phyloP scores from a whole-genome alignment of 1,140 invertebrate species.

The Drosophila nasuta region DNA sequence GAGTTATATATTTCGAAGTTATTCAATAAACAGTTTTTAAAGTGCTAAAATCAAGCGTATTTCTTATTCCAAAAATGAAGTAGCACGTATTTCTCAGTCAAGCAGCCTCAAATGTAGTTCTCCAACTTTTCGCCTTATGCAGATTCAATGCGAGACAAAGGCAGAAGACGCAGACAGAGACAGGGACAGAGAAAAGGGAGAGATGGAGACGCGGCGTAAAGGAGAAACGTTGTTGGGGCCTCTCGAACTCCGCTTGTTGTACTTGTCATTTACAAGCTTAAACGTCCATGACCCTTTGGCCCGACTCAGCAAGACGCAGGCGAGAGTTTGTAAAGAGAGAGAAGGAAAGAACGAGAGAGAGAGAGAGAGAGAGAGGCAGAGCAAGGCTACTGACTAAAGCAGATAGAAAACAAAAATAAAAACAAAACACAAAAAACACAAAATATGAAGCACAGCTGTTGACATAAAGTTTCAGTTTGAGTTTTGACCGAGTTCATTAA shows the following conservation, averaged over 20 bases:
- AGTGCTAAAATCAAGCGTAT: too few species aligned
- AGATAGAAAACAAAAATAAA: constrained; percentile 20
- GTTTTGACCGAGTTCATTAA: constrained; percentile 54
- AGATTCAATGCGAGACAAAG: constrained; percentile 41
- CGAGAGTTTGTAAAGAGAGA: constrained; percentile 6
- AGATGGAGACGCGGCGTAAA: constrained; percentile 34
- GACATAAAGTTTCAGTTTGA: constrained; percentile 46
- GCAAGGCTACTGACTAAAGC: constrained; percentile 13
- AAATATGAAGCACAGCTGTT: constrained; percentile 44
- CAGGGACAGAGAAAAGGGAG: neutral
- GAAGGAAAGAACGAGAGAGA: neutral
- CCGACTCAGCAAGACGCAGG: constrained; percentile 57
- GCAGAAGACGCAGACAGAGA: constrained; percentile 24
- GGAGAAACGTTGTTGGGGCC: constrained; percentile 40
- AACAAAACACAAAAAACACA: constrained; percentile 6
- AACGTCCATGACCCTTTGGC: constrained; percentile 81
- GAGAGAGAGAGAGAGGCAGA: constrained; percentile 4
- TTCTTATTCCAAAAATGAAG: too few species aligned
- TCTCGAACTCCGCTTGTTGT: constrained; percentile 14
- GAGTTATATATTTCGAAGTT: too few species aligned
- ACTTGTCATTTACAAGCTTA: constrained; percentile 75
- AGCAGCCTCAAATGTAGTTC: too few species aligned
- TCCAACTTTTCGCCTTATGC: constrained; percentile 3
- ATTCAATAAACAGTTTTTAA: too few species aligned
- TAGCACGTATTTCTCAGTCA: too few species aligned